phyloP scores from a whole-genome alignment of 2,888 invertebrate species.

The Neoascia interrupta region DNA sequence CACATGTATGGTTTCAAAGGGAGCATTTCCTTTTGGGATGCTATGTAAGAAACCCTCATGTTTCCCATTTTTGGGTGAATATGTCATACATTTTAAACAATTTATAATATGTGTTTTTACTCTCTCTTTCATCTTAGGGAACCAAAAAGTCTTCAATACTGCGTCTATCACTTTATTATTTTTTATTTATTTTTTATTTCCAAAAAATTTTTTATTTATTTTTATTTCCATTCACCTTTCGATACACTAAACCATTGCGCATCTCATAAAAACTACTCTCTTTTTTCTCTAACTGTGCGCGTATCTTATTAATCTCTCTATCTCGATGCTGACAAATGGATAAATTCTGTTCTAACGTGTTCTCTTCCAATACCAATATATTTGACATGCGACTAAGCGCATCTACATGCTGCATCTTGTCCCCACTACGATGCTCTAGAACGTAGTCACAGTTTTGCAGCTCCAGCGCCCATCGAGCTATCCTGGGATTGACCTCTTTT shows the following conservation, averaged over 20 bases:
- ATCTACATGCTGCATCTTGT: too few relatives aligned
- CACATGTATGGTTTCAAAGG: constrained; percentile 64
- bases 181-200: too few relatives aligned
- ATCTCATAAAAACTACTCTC: neutral
- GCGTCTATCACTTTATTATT: constrained; percentile 2
- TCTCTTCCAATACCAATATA: neutral
- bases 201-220: constrained; percentile 22
- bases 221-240: constrained; percentile 27
- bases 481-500: too few relatives aligned
- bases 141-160: constrained; percentile 24
- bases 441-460: too few relatives aligned
- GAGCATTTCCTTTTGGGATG: constrained; percentile 71
- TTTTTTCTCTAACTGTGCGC: neutral
- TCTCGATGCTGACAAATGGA: neutral
- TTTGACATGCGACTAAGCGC: neutral
- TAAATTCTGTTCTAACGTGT: neutral
- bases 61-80: constrained; percentile 15
- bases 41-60: constrained; percentile 71
- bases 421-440: too few relatives aligned
- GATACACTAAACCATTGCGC: neutral
- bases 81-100: constrained; percentile 38
- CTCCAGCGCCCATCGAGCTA: too few relatives aligned
- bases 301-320: neutral
- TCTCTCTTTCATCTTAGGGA: constrained; percentile 42
- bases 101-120: too few relatives aligned